Conservation (phyloP, 2,888 invertebrate species). For the Ectemnius continuus region DNA sequence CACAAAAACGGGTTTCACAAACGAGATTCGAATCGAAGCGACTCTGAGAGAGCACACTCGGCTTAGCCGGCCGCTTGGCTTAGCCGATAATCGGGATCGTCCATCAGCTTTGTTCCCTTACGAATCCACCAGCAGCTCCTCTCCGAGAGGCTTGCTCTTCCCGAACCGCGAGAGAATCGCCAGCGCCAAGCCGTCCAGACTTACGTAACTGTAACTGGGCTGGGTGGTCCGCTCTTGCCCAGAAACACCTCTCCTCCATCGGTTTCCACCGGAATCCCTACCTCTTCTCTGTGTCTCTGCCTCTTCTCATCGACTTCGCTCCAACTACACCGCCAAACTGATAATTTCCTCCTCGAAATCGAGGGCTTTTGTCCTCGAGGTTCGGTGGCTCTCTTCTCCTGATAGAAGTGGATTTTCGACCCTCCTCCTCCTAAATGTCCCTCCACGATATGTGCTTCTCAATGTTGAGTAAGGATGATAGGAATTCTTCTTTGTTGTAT, state of each 20-base stretch:
- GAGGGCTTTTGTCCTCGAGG: neutral
- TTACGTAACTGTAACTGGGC: constrained; percentile 63
- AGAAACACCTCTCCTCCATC: constrained; percentile 55
- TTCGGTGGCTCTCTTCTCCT: neutral
- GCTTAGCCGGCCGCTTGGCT: constrained; percentile 25
- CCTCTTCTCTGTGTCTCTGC: neutral
- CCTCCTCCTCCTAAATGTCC: neutral
- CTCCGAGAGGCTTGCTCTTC: constrained; percentile 31
- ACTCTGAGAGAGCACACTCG: constrained; percentile 17
- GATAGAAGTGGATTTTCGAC: neutral
- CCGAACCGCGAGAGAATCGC: constrained; percentile 52
- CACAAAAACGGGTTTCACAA: constrained; percentile 68
- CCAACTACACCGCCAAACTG: neutral
- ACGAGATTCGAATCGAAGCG: constrained; percentile 62
- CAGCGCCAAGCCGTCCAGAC: constrained; percentile 15
- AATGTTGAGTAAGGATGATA: neutral
- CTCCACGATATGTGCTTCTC: neutral
- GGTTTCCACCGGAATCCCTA: constrained; percentile 19
- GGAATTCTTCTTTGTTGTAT: no score
- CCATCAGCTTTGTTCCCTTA: constrained; percentile 57
- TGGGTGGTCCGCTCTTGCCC: constrained; percentile 62
- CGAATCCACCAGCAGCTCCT: constrained; percentile 40
- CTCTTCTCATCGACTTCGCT: no score
- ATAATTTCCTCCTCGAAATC: constrained; percentile 20
- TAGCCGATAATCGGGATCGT: constrained; percentile 62